Evolutionary conservation across 1,140 invertebrate species (phyloP).

Genomic region (Macrobrachium rosenbergii): DNA sequence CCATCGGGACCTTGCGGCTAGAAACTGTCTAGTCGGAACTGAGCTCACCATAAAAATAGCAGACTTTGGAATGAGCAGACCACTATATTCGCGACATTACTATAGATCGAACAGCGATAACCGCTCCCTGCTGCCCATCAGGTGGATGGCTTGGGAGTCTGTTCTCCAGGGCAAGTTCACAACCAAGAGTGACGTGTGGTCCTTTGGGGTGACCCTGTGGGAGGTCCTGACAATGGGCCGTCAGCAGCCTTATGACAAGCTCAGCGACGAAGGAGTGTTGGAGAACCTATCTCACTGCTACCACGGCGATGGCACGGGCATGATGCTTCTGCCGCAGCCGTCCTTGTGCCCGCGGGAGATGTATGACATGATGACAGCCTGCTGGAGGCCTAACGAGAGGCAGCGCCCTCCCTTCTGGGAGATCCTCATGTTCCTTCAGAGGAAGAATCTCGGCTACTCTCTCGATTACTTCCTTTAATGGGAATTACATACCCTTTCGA

Average conservation of each 20-base stretch:
- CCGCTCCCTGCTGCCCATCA: constrained; percentile 80
- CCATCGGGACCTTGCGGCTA: constrained; percentile 93
- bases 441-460: constrained; percentile 72
- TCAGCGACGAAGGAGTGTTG: constrained; percentile 84
- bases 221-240: constrained; percentile 88
- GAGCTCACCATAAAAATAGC: constrained; percentile 89
- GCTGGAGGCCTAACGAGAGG: constrained; percentile 85
- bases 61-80: constrained; percentile 90
- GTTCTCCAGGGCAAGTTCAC: constrained; percentile 81
- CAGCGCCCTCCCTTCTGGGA: constrained; percentile 88
- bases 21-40: constrained; percentile 93
- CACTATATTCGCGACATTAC: constrained; percentile 85
- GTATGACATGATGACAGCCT: constrained; percentile 90
- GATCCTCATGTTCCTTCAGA: constrained; percentile 87
- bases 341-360: constrained; percentile 84
- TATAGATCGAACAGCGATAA: constrained; percentile 82
- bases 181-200: constrained; percentile 89
- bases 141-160: constrained; percentile 91
- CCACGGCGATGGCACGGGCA: constrained; percentile 73
- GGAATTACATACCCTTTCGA: not conserved
- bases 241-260: constrained; percentile 83
- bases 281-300: constrained; percentile 82
- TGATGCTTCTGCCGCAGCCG: constrained; percentile 76
- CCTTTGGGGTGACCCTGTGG: constrained; percentile 91
- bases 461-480: constrained; percentile 37